Percentiles rank a stretch among this genome's conserved stretches.
Evolutionary conservation across 2,113 vertebrate species (phyloP).

Genomic region (Falco punctatus): DNA sequence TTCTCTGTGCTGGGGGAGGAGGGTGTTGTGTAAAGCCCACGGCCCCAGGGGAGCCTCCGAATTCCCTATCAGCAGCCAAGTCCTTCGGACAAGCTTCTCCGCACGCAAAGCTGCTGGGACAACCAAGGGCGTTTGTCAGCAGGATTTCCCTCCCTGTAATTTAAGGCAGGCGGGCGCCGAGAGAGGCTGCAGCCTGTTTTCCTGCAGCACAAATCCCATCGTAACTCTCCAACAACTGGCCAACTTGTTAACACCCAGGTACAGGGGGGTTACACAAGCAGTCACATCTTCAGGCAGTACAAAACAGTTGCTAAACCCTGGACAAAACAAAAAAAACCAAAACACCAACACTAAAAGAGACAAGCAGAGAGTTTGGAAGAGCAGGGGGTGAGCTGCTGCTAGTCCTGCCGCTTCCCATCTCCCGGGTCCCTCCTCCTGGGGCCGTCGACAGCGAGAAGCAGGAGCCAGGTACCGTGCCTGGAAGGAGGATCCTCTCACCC

Average conservation of each 20-base stretch:
- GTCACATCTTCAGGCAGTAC: not conserved
- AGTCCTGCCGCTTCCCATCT: not conserved
- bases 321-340: not conserved
- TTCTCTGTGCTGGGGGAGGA: not conserved
- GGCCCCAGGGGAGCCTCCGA: not conserved
- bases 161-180: not conserved
- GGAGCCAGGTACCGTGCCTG: not conserved
- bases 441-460: not conserved
- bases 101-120: conserved; percentile 37
- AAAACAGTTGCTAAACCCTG: not conserved
- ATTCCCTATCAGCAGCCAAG: conserved; percentile 32
- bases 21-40: not conserved
- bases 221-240: not conserved
- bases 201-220: not conserved
- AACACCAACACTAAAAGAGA: not conserved
- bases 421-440: not conserved
- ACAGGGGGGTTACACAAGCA: accelerated
- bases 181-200: not conserved
- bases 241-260: not conserved
- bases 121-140: not conserved
- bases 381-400: not conserved
- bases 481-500: not conserved
- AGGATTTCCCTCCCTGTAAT: not conserved
- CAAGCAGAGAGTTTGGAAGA: not conserved
- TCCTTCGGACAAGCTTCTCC: not conserved